These are phyloP conservation scores for Falco peregrinus DNA, from an alignment of 2,797 vertebrate species.

Conservation along the genomic window DNA sequence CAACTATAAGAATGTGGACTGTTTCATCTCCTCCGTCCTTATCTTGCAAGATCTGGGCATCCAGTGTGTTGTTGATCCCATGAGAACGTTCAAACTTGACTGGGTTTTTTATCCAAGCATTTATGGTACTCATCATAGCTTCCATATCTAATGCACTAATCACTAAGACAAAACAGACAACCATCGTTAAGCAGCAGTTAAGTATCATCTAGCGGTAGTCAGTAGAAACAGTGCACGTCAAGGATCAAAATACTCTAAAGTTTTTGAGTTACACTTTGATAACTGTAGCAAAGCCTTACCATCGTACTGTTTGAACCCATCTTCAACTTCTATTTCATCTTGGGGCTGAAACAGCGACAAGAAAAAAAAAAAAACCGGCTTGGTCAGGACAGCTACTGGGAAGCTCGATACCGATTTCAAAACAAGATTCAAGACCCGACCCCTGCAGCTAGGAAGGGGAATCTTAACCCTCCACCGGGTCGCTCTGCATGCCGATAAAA, in stretches of 20 bases:
- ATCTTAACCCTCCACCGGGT: not conserved
- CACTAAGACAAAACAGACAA: conserved; percentile 71
- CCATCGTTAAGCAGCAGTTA: not conserved
- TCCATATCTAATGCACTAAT: conserved; percentile 91
- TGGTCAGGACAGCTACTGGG: not conserved
- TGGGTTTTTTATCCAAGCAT: conserved; percentile 88
- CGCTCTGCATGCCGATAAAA: not conserved
- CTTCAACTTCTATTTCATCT: conserved; percentile 93
- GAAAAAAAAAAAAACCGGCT: conserved; percentile 68
- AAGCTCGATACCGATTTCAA: not conserved
- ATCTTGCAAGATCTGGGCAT: conserved; percentile 76
- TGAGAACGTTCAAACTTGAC: conserved; percentile 94
- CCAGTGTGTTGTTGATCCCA: conserved; percentile 86
- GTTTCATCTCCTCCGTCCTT: conserved; percentile 73
- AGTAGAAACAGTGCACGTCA: fast-evolving
- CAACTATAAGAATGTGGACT: conserved; percentile 89
- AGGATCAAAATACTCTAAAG: not conserved
- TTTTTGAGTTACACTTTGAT: not conserved
- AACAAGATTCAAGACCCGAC: not conserved
- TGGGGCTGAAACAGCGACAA: conserved; percentile 90
- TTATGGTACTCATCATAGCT: conserved; percentile 92
- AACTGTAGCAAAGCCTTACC: conserved; percentile 84
- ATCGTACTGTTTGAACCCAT: conserved; percentile 97
- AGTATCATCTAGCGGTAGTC: not conserved
- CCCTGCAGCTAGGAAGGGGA: not conserved